These are phyloP conservation scores for Spodoptera exigua DNA, from an alignment of 2,888 invertebrate genomes.

Conservation along the genomic window DNA sequence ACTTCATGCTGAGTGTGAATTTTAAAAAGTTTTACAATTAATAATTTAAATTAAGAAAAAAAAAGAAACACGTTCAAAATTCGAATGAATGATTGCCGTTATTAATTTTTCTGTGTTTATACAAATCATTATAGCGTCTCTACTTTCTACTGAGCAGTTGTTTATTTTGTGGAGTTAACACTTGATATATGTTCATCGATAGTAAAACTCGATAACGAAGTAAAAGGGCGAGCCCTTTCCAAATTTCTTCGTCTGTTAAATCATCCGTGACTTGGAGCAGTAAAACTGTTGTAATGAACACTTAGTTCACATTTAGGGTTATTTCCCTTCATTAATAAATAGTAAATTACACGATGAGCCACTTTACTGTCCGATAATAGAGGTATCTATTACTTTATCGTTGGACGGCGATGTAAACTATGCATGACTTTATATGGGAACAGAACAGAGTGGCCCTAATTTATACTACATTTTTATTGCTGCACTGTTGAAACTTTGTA, in stretches of 20 bases:
- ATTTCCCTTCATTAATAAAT: slow-evolving; percentile 73
- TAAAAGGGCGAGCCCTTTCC: slow-evolving; percentile 52
- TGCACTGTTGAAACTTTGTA: slow-evolving; percentile 21
- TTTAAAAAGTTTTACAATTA: slow-evolving; percentile 39
- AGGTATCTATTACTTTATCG: slow-evolving; percentile 49
- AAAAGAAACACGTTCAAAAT: slow-evolving; percentile 38
- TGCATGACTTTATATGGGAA: slow-evolving; percentile 27
- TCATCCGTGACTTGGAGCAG: slow-evolving; percentile 78
- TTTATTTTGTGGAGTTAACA: slow-evolving; percentile 31
- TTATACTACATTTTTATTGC: slow-evolving; percentile 40
- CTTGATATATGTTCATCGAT: slow-evolving; percentile 55
- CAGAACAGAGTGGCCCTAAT: slow-evolving; percentile 28
- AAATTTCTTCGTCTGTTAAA: slow-evolving; percentile 73
- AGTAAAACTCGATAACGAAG: slow-evolving; percentile 56
- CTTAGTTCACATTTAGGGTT: slow-evolving; percentile 69
- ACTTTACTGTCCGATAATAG: slow-evolving; percentile 62
- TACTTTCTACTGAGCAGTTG: slow-evolving; percentile 27
- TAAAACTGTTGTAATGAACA: slow-evolving; percentile 72
- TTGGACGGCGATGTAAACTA: slow-evolving; percentile 21
- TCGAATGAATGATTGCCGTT: slow-evolving; percentile 25
- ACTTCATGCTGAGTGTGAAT: slow-evolving; percentile 51
- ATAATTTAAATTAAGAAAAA: slow-evolving; percentile 37
- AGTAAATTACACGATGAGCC: slow-evolving; percentile 66
- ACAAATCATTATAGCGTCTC: slow-evolving; percentile 38
- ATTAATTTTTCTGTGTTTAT: slow-evolving; percentile 44